phyloP scores from a whole-genome alignment of 2,113 vertebrate species.

The Nothoprocta pentlandii region DNA sequence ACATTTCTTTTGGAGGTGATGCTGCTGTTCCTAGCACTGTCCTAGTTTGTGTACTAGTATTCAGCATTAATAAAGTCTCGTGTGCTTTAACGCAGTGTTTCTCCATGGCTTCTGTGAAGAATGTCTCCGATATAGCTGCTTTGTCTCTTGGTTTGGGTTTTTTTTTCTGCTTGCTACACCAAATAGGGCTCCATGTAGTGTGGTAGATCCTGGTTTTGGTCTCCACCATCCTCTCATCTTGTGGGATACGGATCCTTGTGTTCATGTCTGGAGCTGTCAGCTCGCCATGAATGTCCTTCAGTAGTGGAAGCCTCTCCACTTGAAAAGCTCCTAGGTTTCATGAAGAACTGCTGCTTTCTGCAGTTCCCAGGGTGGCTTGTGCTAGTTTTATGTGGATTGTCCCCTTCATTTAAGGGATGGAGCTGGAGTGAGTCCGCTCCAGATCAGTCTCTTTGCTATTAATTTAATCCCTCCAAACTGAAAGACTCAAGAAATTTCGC shows the following conservation, averaged over 20 bases:
- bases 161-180: neutral
- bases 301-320: neutral
- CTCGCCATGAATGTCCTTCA: neutral
- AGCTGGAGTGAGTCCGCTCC: neutral
- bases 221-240: neutral
- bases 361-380: neutral
- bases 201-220: neutral
- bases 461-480: neutral
- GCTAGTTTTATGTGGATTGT: neutral
- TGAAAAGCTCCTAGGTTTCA: neutral
- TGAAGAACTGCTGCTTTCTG: neutral
- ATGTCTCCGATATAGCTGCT: neutral
- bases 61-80: neutral
- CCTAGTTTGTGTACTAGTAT: neutral
- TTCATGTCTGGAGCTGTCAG: neutral
- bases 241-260: neutral
- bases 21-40: neutral
- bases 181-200: neutral
- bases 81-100: neutral
- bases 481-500: conserved; percentile 31
- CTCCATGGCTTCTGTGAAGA: conserved; percentile 5
- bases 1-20: no score
- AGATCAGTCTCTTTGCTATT: neutral
- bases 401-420: conserved; percentile 10
- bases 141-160: neutral